These are phyloP conservation scores for Ascidia mentula DNA, from an alignment of 23 tunicate species.

Conservation along the genomic window DNA sequence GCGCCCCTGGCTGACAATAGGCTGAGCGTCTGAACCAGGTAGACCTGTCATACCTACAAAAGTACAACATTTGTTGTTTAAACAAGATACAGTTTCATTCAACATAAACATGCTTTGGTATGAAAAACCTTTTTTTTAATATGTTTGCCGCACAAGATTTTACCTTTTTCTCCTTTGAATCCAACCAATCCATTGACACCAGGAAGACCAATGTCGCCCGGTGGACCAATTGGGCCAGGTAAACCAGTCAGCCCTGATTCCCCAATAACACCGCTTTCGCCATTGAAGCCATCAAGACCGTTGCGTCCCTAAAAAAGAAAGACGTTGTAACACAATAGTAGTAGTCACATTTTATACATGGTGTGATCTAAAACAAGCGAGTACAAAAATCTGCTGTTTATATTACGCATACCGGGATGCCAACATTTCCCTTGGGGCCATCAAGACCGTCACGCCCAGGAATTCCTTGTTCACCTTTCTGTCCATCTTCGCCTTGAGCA, in stretches of 20 bases:
- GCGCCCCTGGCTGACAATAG: slow-evolving; percentile 29
- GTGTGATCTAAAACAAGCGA: background rate
- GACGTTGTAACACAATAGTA: background rate
- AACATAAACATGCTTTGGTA: too few relatives aligned
- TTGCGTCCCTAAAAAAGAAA: slow-evolving; percentile 11
- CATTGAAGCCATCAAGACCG: slow-evolving; percentile 22
- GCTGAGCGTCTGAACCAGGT: slow-evolving; percentile 45
- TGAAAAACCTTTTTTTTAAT: too few relatives aligned
- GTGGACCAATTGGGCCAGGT: slow-evolving; percentile 42
- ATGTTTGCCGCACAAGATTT: too few relatives aligned
- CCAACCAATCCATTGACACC: slow-evolving; percentile 59
- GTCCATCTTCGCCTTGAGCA: slow-evolving; percentile 37
- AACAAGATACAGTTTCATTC: too few relatives aligned
- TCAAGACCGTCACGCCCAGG: slow-evolving; percentile 35
- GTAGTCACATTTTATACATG: background rate
- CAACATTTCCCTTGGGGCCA: slow-evolving; percentile 42
- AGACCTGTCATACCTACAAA: slow-evolving; percentile 43
- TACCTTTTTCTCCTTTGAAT: slow-evolving; percentile 60
- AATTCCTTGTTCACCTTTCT: slow-evolving; percentile 68
- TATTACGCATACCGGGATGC: background rate
- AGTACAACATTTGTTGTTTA: background rate
- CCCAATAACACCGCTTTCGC: slow-evolving; percentile 42
- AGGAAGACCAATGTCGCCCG: slow-evolving; percentile 46
- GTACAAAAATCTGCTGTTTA: background rate
- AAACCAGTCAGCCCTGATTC: slow-evolving; percentile 49